Evolutionary conservation across 2,113 vertebrate species (phyloP), one percentile per base, ranked within the genome.

Genomic region (Paracanthobrama guichenoti): DNA sequence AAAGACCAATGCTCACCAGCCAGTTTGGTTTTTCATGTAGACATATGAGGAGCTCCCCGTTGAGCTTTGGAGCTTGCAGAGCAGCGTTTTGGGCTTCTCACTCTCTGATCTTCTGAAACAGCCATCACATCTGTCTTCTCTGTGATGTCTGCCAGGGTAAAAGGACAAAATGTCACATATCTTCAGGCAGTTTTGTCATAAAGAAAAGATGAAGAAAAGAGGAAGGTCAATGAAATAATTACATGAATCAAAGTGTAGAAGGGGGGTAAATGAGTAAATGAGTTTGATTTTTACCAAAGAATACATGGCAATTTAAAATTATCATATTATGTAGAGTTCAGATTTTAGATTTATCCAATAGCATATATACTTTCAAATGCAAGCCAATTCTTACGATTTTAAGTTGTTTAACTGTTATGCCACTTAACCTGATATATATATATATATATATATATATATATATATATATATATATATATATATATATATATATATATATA

Each of bases 21-120:
- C 90, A 88, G 89, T 88, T 75, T 84, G 86, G 87, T 81, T 82
- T 64, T 81, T 90, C 85, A 79, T 79, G 87, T 28, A 78, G 77
- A 77, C 44, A 84, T 31, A 72, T 31, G 64, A 79, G 66, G 31
- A 79, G 80, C 75, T 59, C 55, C 85, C 84, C 72, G 24, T 69
- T 82, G 82, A 76, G 78, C 71, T 60, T 9, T 59, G 57, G 66
- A 81, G 83, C 80, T 82, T 85, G 87, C 86, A 85, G 84, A 88
- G 88, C 88, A 87, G 75, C 79, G 88, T 82, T 69, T 86, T 87
- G 82, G 72, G 88, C 82, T 86, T 85, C 85, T 88, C 24, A 50
- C 67, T 50, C 62, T 82, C 39, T 89, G 83, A 91, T 82, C 81
- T 87, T 76, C 60, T 16, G 22, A 84, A 59, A 83, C 67, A 82